Evolutionary conservation across 2,113 vertebrate species (phyloP).

Genomic region (Brachypodius melanocephalos): DNA sequence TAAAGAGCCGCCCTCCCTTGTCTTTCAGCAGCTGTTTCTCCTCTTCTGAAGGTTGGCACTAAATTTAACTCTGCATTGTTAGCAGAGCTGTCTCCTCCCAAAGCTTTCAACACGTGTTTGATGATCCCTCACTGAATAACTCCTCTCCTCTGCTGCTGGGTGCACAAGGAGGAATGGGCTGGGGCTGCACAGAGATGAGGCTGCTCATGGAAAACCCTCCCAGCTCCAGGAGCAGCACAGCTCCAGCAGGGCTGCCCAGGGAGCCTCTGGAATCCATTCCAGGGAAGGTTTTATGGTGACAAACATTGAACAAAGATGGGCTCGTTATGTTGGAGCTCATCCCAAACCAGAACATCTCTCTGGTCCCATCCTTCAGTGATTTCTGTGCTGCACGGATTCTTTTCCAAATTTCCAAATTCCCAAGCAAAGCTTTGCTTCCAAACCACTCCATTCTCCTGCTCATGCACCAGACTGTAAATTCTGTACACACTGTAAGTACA

Average conservation of each 20-base stretch:
- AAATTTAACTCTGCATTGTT: background rate
- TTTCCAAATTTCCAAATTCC: background rate
- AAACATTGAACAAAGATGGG: background rate
- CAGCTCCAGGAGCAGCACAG: background rate
- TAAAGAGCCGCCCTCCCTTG: background rate
- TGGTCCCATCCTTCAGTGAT: background rate
- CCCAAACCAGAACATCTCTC: background rate
- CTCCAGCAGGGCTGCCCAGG: background rate
- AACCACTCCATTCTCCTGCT: background rate
- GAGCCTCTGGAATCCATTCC: background rate
- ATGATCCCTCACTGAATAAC: background rate
- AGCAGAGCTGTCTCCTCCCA: constrained; percentile 6
- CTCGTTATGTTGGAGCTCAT: background rate
- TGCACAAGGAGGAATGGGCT: background rate
- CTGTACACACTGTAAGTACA: background rate
- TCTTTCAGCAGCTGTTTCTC: background rate
- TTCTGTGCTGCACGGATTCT: background rate
- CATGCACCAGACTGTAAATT: background rate
- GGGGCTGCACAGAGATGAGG: background rate
- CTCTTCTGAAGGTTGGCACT: background rate
- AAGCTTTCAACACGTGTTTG: background rate
- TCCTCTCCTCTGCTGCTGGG: background rate
- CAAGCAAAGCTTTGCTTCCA: background rate
- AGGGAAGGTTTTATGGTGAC: background rate
- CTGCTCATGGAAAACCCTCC: background rate